Evolutionary conservation across 2,888 invertebrate genomes (phyloP).

Genomic region (Drosophila lacicola): DNA sequence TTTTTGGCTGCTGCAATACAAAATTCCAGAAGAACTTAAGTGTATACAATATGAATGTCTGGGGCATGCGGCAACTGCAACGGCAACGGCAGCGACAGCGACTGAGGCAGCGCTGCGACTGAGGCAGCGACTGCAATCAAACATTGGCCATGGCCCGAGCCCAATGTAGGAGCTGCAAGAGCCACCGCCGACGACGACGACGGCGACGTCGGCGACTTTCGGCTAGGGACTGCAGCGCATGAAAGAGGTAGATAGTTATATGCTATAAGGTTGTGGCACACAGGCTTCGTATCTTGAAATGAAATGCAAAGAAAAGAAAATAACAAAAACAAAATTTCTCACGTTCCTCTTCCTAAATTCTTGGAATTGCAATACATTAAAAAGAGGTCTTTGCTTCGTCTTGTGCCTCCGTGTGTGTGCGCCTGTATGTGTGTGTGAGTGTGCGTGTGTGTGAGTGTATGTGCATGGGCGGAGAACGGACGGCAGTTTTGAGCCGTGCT

Average conservation of each 20-base stretch:
- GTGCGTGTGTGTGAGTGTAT: conserved; percentile 51
- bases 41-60: conserved; percentile 78
- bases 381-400: conserved; percentile 83
- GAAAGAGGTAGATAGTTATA: conserved; percentile 30
- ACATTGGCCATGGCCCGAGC: conserved; percentile 65
- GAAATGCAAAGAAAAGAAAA: conserved; percentile 83
- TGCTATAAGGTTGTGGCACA: conserved; percentile 59
- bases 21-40: conserved; percentile 82
- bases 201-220: conserved; percentile 33
- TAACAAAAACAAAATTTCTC: conserved; percentile 85
- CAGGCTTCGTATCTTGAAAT: conserved; percentile 79
- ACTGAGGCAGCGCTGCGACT: conserved; percentile 29
- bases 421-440: conserved; percentile 38
- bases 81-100: conserved; percentile 14
- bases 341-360: conserved; percentile 85
- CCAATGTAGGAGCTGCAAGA: conserved; percentile 72
- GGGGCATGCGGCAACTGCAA: conserved; percentile 64
- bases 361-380: conserved; percentile 85
- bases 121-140: conserved; percentile 61
- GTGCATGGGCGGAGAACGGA: conserved; percentile 68
- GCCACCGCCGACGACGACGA: conserved; percentile 25
- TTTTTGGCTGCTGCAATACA: conserved; percentile 70
- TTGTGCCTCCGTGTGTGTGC: conserved; percentile 45
- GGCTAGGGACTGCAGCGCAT: conserved; percentile 41
- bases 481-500: conserved; percentile 75